phyloP scores from a whole-genome alignment of 2,797 vertebrate genomes.

The Menidia menidia region DNA sequence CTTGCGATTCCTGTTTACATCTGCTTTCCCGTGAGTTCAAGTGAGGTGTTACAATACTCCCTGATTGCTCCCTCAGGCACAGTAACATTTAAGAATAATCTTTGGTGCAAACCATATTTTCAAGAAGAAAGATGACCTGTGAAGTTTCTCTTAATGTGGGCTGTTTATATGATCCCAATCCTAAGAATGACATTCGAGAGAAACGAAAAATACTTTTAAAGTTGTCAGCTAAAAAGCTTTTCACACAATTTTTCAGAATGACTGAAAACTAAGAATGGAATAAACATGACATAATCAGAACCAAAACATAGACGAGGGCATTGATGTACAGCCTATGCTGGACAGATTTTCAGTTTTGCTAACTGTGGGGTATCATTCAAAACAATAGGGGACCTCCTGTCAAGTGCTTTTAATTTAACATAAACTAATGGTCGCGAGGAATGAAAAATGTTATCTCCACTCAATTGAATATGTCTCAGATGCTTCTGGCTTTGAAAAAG shows the following conservation, averaged over 20 bases:
- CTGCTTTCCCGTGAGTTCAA: background rate
- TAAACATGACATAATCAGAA: background rate
- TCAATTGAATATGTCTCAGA: conserved; percentile 64
- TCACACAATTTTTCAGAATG: background rate
- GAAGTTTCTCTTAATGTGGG: background rate
- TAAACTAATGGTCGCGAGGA: conserved; percentile 57
- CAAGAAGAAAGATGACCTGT: background rate
- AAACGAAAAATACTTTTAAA: background rate
- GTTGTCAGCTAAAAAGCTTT: background rate
- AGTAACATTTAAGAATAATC: conserved; percentile 4
- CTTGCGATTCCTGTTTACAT: background rate
- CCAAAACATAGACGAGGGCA: conserved; percentile 15
- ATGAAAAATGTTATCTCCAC: conserved; percentile 49
- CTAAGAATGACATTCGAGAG: background rate
- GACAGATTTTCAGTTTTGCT: conserved; percentile 56
- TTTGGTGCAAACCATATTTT: conserved; percentile 3
- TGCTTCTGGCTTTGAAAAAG: conserved; percentile 37
- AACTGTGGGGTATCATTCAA: conserved; percentile 63
- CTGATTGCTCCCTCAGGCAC: background rate
- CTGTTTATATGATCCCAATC: background rate
- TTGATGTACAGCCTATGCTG: conserved; percentile 61
- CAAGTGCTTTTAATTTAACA: conserved; percentile 63
- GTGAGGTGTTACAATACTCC: conserved; percentile 3
- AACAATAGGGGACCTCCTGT: conserved; percentile 65
- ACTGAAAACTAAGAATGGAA: background rate